A percentile compares a stretch with the other conserved stretches of the same genome.
phyloP scores from a whole-genome alignment of 2,113 vertebrate species.

The Peromyscus californicus region DNA sequence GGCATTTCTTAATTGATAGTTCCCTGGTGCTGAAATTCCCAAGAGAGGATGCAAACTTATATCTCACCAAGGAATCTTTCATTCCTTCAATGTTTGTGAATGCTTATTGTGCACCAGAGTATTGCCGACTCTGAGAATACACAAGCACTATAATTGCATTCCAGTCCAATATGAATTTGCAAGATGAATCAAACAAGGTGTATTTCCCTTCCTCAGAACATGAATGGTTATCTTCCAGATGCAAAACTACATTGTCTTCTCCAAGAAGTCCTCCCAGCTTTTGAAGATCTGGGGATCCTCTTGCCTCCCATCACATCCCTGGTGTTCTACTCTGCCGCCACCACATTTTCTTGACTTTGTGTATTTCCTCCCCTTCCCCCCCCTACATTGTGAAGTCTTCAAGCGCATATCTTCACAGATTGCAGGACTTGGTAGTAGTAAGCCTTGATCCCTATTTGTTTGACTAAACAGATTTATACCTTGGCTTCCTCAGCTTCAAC shows the following conservation, averaged over 20 bases:
- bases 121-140: background rate
- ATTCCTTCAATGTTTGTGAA: background rate
- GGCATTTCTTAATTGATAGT: slow-evolving; percentile 16
- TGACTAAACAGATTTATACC: background rate
- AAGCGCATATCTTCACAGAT: background rate
- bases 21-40: slow-evolving; percentile 34
- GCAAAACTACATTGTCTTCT: background rate
- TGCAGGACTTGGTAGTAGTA: background rate
- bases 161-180: background rate
- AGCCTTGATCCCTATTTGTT: background rate
- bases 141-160: background rate
- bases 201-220: background rate
- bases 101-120: background rate
- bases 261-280: background rate
- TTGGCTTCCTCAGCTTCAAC: background rate
- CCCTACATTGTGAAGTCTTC: background rate
- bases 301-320: background rate
- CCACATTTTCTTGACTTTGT: background rate
- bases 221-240: background rate
- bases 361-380: background rate
- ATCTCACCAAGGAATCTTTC: background rate
- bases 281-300: background rate
- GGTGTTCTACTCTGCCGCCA: background rate
- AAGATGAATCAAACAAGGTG: background rate
- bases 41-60: background rate